Evolutionary conservation across 1,140 invertebrate genomes (phyloP), one percentile per base, ranked within the genome.

Genomic region (Leptinotarsa defecta): DNA sequence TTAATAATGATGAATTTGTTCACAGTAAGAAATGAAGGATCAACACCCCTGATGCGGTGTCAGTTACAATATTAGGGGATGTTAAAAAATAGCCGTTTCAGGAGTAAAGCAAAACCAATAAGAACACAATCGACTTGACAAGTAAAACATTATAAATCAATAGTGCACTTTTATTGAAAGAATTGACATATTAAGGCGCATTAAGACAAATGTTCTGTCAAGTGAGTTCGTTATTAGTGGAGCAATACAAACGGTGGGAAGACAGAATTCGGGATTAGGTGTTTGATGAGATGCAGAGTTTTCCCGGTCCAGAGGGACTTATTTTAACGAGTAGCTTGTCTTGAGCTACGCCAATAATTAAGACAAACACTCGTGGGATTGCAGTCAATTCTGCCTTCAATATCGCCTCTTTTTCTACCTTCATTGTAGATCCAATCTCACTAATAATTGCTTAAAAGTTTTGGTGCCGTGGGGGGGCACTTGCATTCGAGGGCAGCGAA

Each of bases 311-410:
- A 68, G 19, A 34, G 83, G 83, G 82, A 83, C 77, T 76, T 76
- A 79, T 82, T 84, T 83, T 82, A 84, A 84, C 83, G 83, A 84
- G 79, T 84, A 81, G 81, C 83, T 83, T 84, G 82, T 84, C 83
- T 83, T 78, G 79, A 74, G 77, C 79, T 77, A 77, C 76, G 79
- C 79, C 78, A 82, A 84, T 84, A 84, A 84, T 84, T 84, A 84
- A 84, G 83, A 84, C 82, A 84, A 82, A 84, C 83, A 84, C 83
- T 83, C 83, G 77, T 83, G 83, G 83, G 83, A 83, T 78, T 65
- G 5, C 34, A 73, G 61, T 49, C 68, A 49, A 19, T 70, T 70
- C 68, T 20, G 24, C 15, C 48, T 20, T 71, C 49, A 61, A 57
- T 61, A 57, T 61, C 20, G 22, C 22, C 22, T 61, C 52, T 62